Evolutionary conservation across 2,113 vertebrate genomes (phyloP).

Genomic region (Ibidorhyncha struthersii): DNA sequence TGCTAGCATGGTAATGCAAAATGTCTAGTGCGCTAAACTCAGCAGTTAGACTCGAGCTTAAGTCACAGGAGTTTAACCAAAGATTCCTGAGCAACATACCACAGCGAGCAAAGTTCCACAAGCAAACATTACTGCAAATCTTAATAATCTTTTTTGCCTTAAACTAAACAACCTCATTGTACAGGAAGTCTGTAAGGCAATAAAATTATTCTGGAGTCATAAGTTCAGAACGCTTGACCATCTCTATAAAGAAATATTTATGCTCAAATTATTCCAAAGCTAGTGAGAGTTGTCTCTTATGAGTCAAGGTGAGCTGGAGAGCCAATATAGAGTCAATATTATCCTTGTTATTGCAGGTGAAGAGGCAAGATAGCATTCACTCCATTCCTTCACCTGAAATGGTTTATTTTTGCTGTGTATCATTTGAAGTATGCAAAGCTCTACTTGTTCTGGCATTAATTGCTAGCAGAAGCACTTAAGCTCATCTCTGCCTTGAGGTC

Average conservation of each 20-base stretch:
- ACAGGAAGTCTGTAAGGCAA: not conserved
- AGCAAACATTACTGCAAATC: not conserved
- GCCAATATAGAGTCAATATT: not conserved
- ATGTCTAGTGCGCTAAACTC: not conserved
- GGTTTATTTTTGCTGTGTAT: not conserved
- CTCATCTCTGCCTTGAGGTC: not conserved
- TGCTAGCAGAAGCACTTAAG: not conserved
- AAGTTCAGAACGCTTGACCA: not conserved
- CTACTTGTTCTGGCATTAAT: not conserved
- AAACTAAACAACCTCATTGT: not conserved
- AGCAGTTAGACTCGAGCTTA: not conserved
- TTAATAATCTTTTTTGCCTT: not conserved
- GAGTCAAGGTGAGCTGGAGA: not conserved
- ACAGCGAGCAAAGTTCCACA: not conserved
- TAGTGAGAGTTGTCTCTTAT: not conserved
- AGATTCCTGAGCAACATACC: not conserved
- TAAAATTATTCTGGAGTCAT: not conserved
- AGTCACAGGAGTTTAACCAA: not conserved
- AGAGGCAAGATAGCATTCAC: not conserved
- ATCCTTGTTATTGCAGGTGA: not conserved
- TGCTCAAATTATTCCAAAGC: not conserved
- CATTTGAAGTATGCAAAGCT: not conserved
- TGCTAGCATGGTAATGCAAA: not conserved
- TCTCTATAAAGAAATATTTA: not conserved
- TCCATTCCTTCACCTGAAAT: not conserved